These are phyloP conservation scores for Gymnodraco acuticeps DNA, from an alignment of 2,797 vertebrate species.

Conservation along the genomic window DNA sequence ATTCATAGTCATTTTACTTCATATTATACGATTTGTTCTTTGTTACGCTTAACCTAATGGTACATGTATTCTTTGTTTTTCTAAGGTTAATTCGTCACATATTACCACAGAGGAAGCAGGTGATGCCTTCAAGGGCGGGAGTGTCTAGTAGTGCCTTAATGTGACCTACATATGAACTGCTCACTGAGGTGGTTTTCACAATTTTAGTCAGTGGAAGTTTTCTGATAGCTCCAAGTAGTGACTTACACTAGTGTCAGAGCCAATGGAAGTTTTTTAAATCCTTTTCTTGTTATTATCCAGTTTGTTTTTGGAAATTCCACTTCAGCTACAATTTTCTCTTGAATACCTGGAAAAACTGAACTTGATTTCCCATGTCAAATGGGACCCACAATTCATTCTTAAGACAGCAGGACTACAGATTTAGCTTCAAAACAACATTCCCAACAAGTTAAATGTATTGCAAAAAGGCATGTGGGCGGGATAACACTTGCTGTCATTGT, in stretches of 20 bases:
- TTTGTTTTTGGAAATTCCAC: background rate
- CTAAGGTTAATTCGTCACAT: constrained; percentile 18
- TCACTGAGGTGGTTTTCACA: constrained; percentile 14
- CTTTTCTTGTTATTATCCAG: background rate
- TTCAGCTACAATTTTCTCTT: background rate
- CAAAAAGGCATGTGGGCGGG: background rate
- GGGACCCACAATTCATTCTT: background rate
- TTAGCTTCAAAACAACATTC: background rate
- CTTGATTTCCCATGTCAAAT: background rate
- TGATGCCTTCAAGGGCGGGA: constrained; percentile 2
- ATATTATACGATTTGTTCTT: background rate
- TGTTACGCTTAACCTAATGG: background rate
- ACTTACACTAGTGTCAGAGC: background rate
- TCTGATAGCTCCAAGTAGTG: background rate
- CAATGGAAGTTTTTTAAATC: background rate
- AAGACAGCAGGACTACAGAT: background rate
- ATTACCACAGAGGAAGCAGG: background rate
- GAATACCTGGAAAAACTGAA: constrained; percentile 14
- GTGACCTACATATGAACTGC: background rate
- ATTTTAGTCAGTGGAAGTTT: constrained; percentile 23
- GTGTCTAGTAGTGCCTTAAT: constrained; percentile 23
- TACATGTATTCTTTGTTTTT: background rate
- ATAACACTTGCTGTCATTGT: background rate
- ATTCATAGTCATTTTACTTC: background rate
- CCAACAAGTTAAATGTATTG: background rate